These are phyloP conservation scores for Drosophila lacteicornis DNA, from an alignment of 1,140 invertebrate species.

Conservation along the genomic window DNA sequence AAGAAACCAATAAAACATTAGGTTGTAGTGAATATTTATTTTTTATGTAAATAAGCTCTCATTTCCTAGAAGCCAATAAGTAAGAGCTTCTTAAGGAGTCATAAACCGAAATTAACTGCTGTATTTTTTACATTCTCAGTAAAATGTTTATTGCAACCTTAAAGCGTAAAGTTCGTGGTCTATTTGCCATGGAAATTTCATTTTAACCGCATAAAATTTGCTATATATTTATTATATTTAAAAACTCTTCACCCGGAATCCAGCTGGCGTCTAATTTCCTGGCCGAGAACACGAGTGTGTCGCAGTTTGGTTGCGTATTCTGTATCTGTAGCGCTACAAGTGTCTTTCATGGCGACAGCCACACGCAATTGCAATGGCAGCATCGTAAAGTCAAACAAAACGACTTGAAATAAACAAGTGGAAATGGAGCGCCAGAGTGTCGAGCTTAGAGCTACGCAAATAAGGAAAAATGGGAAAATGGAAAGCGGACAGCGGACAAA, in stretches of 20 bases:
- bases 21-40: background rate
- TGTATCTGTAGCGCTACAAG: conserved; percentile 44
- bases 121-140: background rate
- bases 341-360: conserved; percentile 38
- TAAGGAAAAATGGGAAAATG: conserved; percentile 6
- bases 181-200: background rate
- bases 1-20: background rate
- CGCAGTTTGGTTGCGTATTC: conserved; percentile 11
- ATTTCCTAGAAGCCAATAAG: background rate
- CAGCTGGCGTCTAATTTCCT: conserved; percentile 21
- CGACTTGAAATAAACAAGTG: conserved; percentile 35
- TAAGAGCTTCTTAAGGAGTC: background rate
- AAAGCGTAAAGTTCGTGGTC: background rate
- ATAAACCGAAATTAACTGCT: background rate
- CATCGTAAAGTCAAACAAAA: conserved; percentile 49
- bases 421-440: conserved; percentile 34
- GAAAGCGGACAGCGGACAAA: conserved; percentile 29
- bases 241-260: conserved; percentile 2
- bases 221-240: conserved; percentile 4
- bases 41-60: background rate
- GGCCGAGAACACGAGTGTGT: conserved; percentile 1
- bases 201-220: background rate
- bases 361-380: conserved; percentile 34
- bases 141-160: conserved; percentile 2
- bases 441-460: conserved; percentile 21